Conservation (phyloP, 1,140 invertebrate genomes). For the Diprion similis region DNA sequence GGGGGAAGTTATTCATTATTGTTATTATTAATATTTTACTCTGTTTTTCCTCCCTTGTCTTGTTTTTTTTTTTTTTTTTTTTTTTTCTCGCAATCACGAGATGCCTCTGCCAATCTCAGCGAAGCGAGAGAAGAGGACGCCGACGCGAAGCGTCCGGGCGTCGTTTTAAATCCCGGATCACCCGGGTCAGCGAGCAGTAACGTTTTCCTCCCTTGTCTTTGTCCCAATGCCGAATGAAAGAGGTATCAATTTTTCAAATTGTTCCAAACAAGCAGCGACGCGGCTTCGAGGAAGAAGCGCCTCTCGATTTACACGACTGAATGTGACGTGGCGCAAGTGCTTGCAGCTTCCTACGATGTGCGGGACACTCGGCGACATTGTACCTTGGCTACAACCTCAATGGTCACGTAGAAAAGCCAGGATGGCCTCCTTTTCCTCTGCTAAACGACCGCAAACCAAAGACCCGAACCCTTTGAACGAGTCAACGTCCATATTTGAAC, state of each 20-base stretch:
- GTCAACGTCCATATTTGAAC: background rate
- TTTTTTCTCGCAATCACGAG: background rate
- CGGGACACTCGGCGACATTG: background rate
- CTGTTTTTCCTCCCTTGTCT: background rate
- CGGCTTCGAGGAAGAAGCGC: background rate
- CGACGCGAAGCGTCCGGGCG: background rate
- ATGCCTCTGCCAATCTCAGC: conserved; percentile 1
- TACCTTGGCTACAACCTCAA: conserved; percentile 1
- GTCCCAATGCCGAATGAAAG: background rate
- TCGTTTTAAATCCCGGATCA: conserved; percentile 7
- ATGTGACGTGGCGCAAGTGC: background rate
- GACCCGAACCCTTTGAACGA: conserved; percentile 6
- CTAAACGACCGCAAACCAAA: conserved; percentile 7
- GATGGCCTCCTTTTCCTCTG: background rate
- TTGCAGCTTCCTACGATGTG: background rate
- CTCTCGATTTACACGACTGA: background rate
- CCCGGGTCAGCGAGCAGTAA: conserved; percentile 1
- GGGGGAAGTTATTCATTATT: background rate
- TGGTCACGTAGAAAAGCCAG: background rate
- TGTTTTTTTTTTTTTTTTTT: background rate
- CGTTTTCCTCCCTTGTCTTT: background rate
- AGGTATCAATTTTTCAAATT: conserved; percentile 3
- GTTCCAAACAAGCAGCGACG: background rate
- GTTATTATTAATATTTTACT: no score
- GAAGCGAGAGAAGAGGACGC: background rate